phyloP scores from a whole-genome alignment of 2,797 vertebrate genomes.

The Chelonia mydas region DNA sequence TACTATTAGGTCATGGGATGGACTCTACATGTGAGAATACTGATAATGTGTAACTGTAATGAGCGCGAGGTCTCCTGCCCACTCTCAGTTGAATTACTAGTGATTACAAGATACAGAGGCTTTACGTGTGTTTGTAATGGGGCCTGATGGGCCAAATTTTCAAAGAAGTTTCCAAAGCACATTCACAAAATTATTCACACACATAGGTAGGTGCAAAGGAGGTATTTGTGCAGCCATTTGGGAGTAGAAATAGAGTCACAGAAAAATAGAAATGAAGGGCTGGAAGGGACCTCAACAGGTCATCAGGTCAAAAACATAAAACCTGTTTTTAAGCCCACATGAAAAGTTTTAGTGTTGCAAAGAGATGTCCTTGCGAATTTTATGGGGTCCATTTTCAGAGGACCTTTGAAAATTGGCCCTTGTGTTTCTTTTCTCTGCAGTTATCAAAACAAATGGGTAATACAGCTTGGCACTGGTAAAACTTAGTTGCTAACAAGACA shows the following conservation, averaged over 20 bases:
- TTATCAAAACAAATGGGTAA: background rate
- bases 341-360: background rate
- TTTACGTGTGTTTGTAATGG: fast-evolving
- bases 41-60: background rate
- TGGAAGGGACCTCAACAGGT: background rate
- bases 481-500: background rate
- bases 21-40: too few species aligned
- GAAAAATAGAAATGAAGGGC: background rate
- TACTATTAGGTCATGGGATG: background rate
- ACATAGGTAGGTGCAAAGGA: background rate
- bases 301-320: background rate
- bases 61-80: background rate
- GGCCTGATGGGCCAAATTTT: fast-evolving
- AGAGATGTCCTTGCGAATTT: background rate
- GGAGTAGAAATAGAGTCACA: background rate
- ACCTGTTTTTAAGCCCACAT: background rate
- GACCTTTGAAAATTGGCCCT: slow-evolving; percentile 28
- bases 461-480: slow-evolving; percentile 13
- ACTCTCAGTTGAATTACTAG: background rate
- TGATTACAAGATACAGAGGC: background rate
- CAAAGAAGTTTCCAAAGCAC: background rate
- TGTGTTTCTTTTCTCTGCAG: background rate
- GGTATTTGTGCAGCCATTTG: background rate
- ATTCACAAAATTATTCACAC: background rate
- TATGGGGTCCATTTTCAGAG: background rate